phyloP scores from a whole-genome alignment of 2,888 invertebrate genomes.

The Neoitamus cyanurus region DNA sequence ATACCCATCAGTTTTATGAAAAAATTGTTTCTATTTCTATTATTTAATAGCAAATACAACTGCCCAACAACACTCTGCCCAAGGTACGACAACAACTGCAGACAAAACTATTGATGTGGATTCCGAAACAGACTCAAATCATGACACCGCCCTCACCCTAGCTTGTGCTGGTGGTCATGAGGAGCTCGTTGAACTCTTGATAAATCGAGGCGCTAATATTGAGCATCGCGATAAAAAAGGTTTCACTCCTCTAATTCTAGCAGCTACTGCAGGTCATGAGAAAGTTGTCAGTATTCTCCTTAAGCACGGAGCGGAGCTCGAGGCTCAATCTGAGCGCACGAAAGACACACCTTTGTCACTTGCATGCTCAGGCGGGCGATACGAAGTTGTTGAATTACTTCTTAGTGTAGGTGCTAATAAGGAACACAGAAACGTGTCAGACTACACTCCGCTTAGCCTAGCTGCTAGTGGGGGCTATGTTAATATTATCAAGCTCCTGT shows the following conservation, averaged over 20 bases:
- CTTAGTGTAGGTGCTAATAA: conserved; percentile 93
- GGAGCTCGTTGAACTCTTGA: conserved; percentile 91
- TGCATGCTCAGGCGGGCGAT: conserved; percentile 96
- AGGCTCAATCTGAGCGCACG: conserved; percentile 98
- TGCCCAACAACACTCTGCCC: conserved; percentile 60
- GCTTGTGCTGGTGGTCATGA: conserved; percentile 98
- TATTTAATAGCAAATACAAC: conserved; percentile 53
- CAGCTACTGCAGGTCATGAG: conserved; percentile 95
- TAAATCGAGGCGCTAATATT: conserved; percentile 93
- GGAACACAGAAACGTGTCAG: conserved; percentile 98
- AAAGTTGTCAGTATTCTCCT: conserved; percentile 90
- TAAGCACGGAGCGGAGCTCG: conserved; percentile 95
- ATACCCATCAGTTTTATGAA: background rate
- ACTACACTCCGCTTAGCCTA: conserved; percentile 98
- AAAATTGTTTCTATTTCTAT: background rate
- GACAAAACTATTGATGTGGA: conserved; percentile 91
- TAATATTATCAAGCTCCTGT: conserved; percentile 93
- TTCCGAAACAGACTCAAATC: conserved; percentile 98
- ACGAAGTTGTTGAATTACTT: conserved; percentile 94
- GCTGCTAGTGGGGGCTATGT: conserved; percentile 99
- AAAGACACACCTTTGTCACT: conserved; percentile 98
- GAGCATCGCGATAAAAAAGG: conserved; percentile 99
- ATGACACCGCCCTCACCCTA: conserved; percentile 96
- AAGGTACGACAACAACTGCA: conserved; percentile 67
- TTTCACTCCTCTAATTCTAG: conserved; percentile 96